Evolutionary conservation across 2,888 invertebrate species (phyloP).

Genomic region (Latheticus oryzae): DNA sequence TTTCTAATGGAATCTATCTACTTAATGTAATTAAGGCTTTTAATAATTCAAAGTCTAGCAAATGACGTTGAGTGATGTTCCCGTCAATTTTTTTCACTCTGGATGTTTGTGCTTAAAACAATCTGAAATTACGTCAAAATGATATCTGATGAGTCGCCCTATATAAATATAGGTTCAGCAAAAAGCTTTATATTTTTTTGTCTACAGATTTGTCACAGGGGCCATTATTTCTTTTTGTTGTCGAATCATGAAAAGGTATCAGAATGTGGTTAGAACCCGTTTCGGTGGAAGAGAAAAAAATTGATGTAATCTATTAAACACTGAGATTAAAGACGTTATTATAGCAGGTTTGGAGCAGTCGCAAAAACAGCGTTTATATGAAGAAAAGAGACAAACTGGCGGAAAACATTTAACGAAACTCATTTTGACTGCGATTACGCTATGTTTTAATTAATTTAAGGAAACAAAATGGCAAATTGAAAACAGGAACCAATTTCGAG

Average conservation of each 20-base stretch:
- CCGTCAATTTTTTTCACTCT: no score
- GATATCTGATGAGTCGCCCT: no score
- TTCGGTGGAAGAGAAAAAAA: slow-evolving; percentile 28
- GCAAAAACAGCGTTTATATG: slow-evolving; percentile 35
- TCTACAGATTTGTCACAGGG: slow-evolving; percentile 20
- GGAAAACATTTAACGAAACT: slow-evolving; percentile 31
- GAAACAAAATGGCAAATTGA: slow-evolving; percentile 24
- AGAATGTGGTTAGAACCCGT: slow-evolving; percentile 28
- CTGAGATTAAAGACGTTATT: slow-evolving; percentile 39
- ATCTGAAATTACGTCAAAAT: slow-evolving; percentile 5
- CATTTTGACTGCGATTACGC: slow-evolving; percentile 31
- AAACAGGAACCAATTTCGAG: slow-evolving; percentile 26
- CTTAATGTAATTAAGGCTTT: no score
- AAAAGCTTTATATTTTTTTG: slow-evolving; percentile 24
- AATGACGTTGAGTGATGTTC: no score
- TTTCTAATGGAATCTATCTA: no score
- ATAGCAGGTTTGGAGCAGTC: slow-evolving; percentile 27
- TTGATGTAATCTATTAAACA: slow-evolving; percentile 38
- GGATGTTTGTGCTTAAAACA: slow-evolving; percentile 6
- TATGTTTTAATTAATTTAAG: slow-evolving; percentile 34
- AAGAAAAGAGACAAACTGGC: slow-evolving; percentile 28
- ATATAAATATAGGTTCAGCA: slow-evolving; percentile 23
- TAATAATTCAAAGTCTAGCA: no score
- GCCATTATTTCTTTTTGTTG: slow-evolving; percentile 28
- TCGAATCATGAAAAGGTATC: slow-evolving; percentile 33